Evolutionary conservation across 2,797 vertebrate species (phyloP).

Genomic region (Parotocinclus haroldoi): DNA sequence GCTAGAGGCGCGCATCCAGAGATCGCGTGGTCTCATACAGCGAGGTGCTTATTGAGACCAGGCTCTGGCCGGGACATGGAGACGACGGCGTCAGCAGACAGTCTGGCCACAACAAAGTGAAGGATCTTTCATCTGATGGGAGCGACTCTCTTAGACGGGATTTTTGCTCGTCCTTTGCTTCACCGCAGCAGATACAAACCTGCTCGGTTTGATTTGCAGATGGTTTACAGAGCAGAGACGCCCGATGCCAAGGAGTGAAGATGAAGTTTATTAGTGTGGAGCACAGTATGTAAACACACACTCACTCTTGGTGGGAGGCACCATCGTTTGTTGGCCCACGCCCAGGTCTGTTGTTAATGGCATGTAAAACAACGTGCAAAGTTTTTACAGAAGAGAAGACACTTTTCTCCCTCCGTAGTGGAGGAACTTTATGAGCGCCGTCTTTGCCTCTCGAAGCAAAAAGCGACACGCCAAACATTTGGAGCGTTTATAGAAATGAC

Average conservation of each 20-base stretch:
- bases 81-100: slow-evolving; percentile 78
- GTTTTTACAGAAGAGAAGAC: slow-evolving; percentile 33
- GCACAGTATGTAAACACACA: slow-evolving; percentile 18
- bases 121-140: slow-evolving; percentile 38
- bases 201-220: slow-evolving; percentile 4
- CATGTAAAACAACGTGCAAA: slow-evolving; percentile 34
- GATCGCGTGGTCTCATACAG: slow-evolving; percentile 85
- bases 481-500: slow-evolving; percentile 34
- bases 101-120: slow-evolving; percentile 91
- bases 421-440: slow-evolving; percentile 25
- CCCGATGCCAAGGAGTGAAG: slow-evolving; percentile 1
- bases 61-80: slow-evolving; percentile 69
- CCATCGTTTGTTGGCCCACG: background rate
- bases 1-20: slow-evolving; percentile 58
- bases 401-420: slow-evolving; percentile 17
- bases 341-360: slow-evolving; percentile 30
- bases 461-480: slow-evolving; percentile 34
- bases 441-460: slow-evolving; percentile 28
- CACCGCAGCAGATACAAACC: slow-evolving; percentile 47
- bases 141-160: slow-evolving; percentile 13
- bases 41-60: slow-evolving; percentile 94
- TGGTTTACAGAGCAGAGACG: slow-evolving; percentile 1
- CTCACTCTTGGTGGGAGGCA: slow-evolving; percentile 1
- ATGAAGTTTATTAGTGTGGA: slow-evolving; percentile 32
- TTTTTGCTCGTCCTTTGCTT: slow-evolving; percentile 35